Percentiles rank a stretch among this genome's conserved stretches.
These are phyloP conservation scores for Hemiprocne comata DNA, from an alignment of 2,113 vertebrate genomes.

Conservation along the genomic window DNA sequence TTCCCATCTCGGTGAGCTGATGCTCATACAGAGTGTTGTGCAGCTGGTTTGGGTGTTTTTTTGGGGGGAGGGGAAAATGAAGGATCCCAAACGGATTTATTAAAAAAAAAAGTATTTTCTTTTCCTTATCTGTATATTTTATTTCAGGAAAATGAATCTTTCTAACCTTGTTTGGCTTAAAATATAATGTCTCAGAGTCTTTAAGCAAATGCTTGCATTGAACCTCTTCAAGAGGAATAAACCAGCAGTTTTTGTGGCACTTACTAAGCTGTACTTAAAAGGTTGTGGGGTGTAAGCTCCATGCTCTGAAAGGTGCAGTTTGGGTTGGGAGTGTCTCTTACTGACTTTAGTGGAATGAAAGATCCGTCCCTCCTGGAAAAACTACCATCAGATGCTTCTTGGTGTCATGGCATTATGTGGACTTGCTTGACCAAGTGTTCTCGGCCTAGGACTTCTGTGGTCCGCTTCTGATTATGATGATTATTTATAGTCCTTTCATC, in stretches of 20 bases:
- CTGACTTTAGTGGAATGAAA: background rate
- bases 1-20: background rate
- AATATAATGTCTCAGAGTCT: background rate
- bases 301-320: background rate
- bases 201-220: background rate
- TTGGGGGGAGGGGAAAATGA: background rate
- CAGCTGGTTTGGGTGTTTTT: background rate
- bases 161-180: background rate
- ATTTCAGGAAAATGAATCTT: background rate
- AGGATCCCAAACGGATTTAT: background rate
- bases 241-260: background rate
- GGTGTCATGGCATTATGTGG: background rate
- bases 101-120: background rate
- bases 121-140: background rate
- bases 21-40: background rate
- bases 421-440: background rate
- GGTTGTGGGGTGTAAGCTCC: background rate
- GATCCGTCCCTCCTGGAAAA: background rate
- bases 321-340: rapidly evolving
- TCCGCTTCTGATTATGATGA: background rate
- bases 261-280: background rate
- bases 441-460: background rate
- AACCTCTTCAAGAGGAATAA: background rate
- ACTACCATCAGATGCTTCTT: background rate
- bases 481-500: constrained; percentile 31